Conservation (phyloP, 2,113 vertebrate species). For the Anarrhichthys ocellatus region DNA sequence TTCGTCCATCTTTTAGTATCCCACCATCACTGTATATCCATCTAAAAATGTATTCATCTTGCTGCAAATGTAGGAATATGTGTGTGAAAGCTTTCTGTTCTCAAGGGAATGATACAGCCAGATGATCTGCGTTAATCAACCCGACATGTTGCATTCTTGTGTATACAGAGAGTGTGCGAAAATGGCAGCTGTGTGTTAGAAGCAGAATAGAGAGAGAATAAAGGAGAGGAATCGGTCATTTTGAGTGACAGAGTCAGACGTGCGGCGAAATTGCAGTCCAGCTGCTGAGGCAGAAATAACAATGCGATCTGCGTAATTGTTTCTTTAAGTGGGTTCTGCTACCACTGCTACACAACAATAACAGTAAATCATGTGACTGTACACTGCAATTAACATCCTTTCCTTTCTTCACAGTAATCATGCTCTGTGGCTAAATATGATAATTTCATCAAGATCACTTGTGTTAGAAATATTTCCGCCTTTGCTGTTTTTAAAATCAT, state of each 20-base stretch:
- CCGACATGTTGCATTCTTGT: slow-evolving; percentile 13
- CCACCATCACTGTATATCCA: neutral
- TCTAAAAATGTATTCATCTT: neutral
- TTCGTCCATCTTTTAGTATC: neutral
- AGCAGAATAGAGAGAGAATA: neutral
- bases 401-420: slow-evolving; percentile 47
- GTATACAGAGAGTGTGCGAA: neutral
- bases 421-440: slow-evolving; percentile 9
- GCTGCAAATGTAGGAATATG: slow-evolving; percentile 7
- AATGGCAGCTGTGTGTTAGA: neutral
- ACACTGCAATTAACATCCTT: slow-evolving; percentile 61
- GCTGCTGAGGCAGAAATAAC: slow-evolving; percentile 57
- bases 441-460: neutral
- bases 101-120: slow-evolving; percentile 14
- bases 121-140: slow-evolving; percentile 52
- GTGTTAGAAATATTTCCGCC: neutral
- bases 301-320: slow-evolving; percentile 50
- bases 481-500: slow-evolving; percentile 17
- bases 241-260: slow-evolving; percentile 52
- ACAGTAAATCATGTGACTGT: slow-evolving; percentile 40
- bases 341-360: slow-evolving; percentile 48
- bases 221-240: slow-evolving; percentile 15
- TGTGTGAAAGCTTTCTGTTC: slow-evolving; percentile 9
- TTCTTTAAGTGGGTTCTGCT: slow-evolving; percentile 52
- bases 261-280: slow-evolving; percentile 38